Evolutionary conservation across 2,113 vertebrate species (phyloP), one percentile per base, ranked within the genome.

Genomic region (Herpetotheres cachinnans): DNA sequence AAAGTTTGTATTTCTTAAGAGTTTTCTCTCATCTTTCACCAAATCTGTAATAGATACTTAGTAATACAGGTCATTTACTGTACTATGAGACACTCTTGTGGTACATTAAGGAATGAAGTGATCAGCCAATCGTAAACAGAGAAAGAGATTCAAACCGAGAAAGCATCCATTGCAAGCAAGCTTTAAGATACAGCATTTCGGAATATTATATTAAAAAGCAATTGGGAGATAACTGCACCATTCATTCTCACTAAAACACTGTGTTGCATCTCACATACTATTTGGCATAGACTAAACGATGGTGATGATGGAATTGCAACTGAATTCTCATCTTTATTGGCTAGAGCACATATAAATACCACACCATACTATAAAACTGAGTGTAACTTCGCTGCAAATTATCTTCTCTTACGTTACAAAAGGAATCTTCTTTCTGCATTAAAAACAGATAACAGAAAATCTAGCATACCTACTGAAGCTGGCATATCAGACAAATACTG

Each of bases 11-110:
- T 62, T 90, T 67, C 44, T 76, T 69, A 58, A 58, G n/a, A 56
- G 16, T 81, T 59, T 78, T 69, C 55, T 46, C 72, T 92, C 63
- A 29, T 83, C 50, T 62, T 71, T 78, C 72, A 92, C 13, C 22
- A 83, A 86, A 87, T 38, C 36, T 79, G 30, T 67, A 83, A 81
- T 2, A 82, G 49, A 27, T 59, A 74, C 12, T 62, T 47, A 78
- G 83, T 44, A 82, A 93, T 32, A 84, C 44, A 93, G 70, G 89
- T 70, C 95, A 97, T 97, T 93, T 91, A 82, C 89, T 97, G 97
- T 97, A 54, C 89, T 97, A 92, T 73, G 93, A 93, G 91, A 97
- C 97, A 97, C 95, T 96, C 97, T 97, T 96, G 97, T 97, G 97
- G 97, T 58, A 92, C 38, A 62, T 61, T 61, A 96, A 96, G 96